Evolutionary conservation across 2,797 vertebrate species (phyloP), one percentile per base, ranked within the genome.

Genomic region (Limosa lapponica): DNA sequence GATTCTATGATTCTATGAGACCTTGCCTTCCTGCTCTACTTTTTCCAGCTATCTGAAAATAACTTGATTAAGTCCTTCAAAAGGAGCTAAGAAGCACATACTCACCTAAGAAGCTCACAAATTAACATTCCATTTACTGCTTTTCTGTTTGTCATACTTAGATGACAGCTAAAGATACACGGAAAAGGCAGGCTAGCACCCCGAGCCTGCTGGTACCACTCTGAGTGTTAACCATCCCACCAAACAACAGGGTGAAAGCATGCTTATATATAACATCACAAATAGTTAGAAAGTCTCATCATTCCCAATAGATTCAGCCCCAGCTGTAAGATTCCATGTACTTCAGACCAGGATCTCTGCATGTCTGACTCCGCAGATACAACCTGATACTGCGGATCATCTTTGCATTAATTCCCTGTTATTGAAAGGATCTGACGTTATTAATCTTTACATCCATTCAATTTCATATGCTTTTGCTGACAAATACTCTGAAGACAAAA

Each of bases 401-500:
- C 17, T 6, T 39, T 58, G 55, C 30, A 41, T 72, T 91, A 89
- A 87, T 87, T 79, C 43, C 23, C 19, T 66, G 8, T 49, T 86
- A 73, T 41, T 84, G 77, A 70, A 81, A 92, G 39, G 43, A 72
- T 48, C 43, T 55, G 16, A 34, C 3, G 4, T 73, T 75, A 58
- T 54, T 89, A 58, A 72, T 58, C 69, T 93, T 83, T 86, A 75
- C 43, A 88, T 80, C 23, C 34, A 19, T 52, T 85, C 64, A 70
- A 71, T 84, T 90, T 90, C 73, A 37, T 44, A 20, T 36, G 5
- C 30, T 62, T 90, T 72, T 70, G 51, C 69, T 89, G 83, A 70
- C 66, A 81, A 74, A 74, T 49, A 65, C 17, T 37, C 89, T 83
- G 55, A 94, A 96, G 93, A 80, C 44, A 82, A 90, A 73, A 69